These are phyloP conservation scores for Drymonia ruficornis DNA, from an alignment of 2,888 invertebrate genomes.

Conservation along the genomic window DNA sequence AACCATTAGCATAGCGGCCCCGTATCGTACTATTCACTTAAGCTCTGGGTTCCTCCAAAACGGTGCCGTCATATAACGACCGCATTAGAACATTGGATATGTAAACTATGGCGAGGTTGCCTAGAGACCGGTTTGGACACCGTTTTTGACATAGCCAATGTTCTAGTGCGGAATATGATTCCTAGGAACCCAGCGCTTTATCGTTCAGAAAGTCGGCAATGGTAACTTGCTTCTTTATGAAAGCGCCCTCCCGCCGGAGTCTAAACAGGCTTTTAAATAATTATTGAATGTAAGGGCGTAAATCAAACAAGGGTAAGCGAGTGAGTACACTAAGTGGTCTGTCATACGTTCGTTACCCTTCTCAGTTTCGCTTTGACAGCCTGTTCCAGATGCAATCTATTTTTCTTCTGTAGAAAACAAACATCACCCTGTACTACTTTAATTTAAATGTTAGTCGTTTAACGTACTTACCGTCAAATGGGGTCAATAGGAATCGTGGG, in stretches of 20 bases:
- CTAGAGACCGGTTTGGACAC: too few species aligned
- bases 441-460: slow-evolving; percentile 47
- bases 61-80: too few species aligned
- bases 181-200: background rate
- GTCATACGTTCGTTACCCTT: slow-evolving; percentile 74
- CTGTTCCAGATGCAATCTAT: slow-evolving; percentile 84
- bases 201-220: background rate
- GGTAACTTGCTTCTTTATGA: background rate
- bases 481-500: too few species aligned
- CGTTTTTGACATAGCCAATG: too few species aligned
- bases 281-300: slow-evolving; percentile 62
- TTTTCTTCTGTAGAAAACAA: slow-evolving; percentile 84
- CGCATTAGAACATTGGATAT: too few species aligned
- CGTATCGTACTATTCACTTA: too few species aligned
- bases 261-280: background rate
- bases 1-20: too few species aligned
- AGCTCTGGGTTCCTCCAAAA: too few species aligned
- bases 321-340: slow-evolving; percentile 75
- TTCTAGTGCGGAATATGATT: background rate
- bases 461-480: slow-evolving; percentile 7
- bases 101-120: too few species aligned
- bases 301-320: slow-evolving; percentile 79
- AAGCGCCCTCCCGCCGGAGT: background rate
- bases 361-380: slow-evolving; percentile 80
- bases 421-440: slow-evolving; percentile 53